These are phyloP conservation scores for Cistogaster globosa DNA, from an alignment of 2,888 invertebrate species.

Conservation along the genomic window DNA sequence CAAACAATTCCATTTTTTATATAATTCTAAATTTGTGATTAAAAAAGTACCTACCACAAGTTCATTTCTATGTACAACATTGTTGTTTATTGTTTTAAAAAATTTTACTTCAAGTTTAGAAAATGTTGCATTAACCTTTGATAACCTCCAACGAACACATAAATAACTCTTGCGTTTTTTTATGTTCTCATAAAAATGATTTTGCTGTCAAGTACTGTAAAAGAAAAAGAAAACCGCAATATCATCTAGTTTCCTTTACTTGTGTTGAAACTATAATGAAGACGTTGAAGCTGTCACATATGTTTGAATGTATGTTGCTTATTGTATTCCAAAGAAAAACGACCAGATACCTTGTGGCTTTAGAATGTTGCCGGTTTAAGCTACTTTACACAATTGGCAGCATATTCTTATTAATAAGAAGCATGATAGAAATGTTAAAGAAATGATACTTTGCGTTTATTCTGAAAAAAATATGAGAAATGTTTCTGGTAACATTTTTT, in stretches of 20 bases:
- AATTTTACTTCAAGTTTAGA: slow-evolving; percentile 23
- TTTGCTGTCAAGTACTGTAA: neutral
- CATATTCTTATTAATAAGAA: no score
- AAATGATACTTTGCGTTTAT: no score
- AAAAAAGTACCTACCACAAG: no score
- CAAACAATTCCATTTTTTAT: neutral
- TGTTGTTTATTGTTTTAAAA: slow-evolving; percentile 11
- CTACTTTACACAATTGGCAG: no score
- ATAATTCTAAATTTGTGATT: neutral
- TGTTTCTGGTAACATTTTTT: no score
- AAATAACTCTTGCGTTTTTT: slow-evolving; percentile 46
- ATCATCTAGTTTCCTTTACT: slow-evolving; percentile 48
- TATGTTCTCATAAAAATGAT: slow-evolving; percentile 4
- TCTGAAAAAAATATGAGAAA: no score
- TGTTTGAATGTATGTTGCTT: no score
- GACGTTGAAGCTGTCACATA: neutral
- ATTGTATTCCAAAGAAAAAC: no score
- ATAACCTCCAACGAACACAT: slow-evolving; percentile 46
- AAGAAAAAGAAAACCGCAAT: slow-evolving; percentile 50
- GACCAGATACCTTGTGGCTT: no score
- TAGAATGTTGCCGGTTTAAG: no score
- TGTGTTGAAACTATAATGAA: slow-evolving; percentile 14
- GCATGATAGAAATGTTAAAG: no score
- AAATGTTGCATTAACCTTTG: slow-evolving; percentile 55
- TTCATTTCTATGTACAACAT: neutral